These are phyloP conservation scores for Thecocarcelia acutangulata DNA, from an alignment of 2,888 invertebrate species.

Conservation along the genomic window DNA sequence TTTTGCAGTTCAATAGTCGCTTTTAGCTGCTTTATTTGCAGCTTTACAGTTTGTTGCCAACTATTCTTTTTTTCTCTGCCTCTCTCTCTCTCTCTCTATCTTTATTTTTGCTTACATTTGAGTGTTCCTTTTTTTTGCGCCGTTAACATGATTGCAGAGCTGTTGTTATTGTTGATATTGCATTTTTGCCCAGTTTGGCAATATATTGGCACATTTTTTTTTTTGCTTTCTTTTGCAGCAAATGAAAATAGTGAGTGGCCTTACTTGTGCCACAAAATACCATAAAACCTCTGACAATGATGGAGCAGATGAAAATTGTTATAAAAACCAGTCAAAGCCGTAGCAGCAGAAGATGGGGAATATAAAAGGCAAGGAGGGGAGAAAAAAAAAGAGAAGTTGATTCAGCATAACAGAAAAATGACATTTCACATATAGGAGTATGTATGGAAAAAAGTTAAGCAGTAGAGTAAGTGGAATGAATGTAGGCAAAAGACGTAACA, in stretches of 20 bases:
- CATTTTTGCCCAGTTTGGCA: constrained; percentile 63
- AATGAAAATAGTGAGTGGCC: constrained; percentile 46
- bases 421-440: too few relatives aligned
- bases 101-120: constrained; percentile 58
- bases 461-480: neutral
- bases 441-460: constrained; percentile 8
- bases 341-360: too few relatives aligned
- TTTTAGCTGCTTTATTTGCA: constrained; percentile 46
- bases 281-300: constrained; percentile 42
- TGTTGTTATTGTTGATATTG: constrained; percentile 36
- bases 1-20: constrained; percentile 17
- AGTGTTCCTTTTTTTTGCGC: constrained; percentile 20
- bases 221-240: constrained; percentile 8
- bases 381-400: constrained; percentile 33
- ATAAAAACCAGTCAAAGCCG: constrained; percentile 11
- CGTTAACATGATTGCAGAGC: constrained; percentile 30
- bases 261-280: constrained; percentile 52
- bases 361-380: constrained; percentile 4
- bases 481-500: neutral
- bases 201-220: constrained; percentile 47
- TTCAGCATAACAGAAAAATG: constrained; percentile 39
- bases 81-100: too few relatives aligned
- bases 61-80: too few relatives aligned
- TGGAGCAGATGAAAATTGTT: constrained; percentile 29
- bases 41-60: constrained; percentile 65